Evolutionary conservation across 2,888 invertebrate genomes (phyloP), one percentile per base, ranked within the genome.

Genomic region (Torymus auratus): DNA sequence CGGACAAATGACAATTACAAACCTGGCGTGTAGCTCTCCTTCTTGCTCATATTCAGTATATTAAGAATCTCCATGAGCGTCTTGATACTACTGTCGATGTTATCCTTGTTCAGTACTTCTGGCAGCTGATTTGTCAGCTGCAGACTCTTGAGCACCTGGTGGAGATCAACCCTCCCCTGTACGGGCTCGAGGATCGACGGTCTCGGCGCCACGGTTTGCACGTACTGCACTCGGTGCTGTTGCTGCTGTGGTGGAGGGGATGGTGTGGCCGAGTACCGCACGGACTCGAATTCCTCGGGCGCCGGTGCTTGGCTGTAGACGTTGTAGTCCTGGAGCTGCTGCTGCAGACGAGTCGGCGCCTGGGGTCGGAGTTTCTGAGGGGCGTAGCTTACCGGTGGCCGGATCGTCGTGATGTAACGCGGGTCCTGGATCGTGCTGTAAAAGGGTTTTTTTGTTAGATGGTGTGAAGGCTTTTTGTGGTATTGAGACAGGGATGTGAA

Each of bases 41-140:
- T 91, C 90, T 86, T 92, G 90, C 83, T 92, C 88, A 83, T 92
- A 91, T 85, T 95, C 68, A 96, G 91, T 78, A 94, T 93, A 86
- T 94, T 94, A 69, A 96, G 91, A 80, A 96, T 96, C 88, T 94
- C 95, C 14, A 96, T 93, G 79, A 96, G 91, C 0, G 96, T 96
- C 87, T 93, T 94, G 83, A 96, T 95, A 68, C 96, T 96, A 82
- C 95, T 94, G 85, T 96, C 95, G 65, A 96, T 94, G 86, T 96
- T 96, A 84, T 95, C 95, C 73, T 94, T 93, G 4, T 95, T 96
- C 41, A 96, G 92, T 11, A 94, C 94, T 84, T 95, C 94, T 0
- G 96, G 96, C 84, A 96, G 91, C 64, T 95, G 94, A 90, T 96
- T 95, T 85, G 94, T 94, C 17, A 95, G 92, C 89, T 96, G 96